phyloP scores from a whole-genome alignment of 2,888 invertebrate species.

The Acleris literana region DNA sequence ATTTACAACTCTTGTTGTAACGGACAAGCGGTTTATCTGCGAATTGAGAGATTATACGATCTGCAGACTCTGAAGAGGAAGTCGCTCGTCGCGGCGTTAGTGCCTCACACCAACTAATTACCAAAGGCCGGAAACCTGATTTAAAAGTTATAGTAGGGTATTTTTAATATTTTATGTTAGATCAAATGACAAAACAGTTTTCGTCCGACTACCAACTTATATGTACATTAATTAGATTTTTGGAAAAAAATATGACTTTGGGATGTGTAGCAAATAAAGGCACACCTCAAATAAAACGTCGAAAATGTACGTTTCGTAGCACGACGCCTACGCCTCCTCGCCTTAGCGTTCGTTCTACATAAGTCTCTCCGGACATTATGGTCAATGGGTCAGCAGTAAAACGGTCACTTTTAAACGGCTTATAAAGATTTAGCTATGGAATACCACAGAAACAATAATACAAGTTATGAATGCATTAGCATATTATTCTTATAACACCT shows the following conservation, averaged over 20 bases:
- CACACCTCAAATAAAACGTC: background rate
- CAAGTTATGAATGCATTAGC: constrained; percentile 19
- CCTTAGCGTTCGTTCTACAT: constrained; percentile 15
- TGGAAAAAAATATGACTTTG: too few species aligned
- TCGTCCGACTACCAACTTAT: too few species aligned
- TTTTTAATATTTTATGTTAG: background rate
- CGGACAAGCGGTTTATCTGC: constrained; percentile 23
- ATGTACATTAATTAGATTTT: too few species aligned
- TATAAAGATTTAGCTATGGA: constrained; percentile 8
- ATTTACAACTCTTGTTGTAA: constrained; percentile 23
- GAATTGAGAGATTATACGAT: constrained; percentile 28
- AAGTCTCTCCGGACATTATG: background rate
- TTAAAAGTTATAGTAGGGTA: background rate
- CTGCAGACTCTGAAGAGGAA: constrained; percentile 15
- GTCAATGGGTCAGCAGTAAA: constrained; percentile 23
- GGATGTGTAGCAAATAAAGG: too few species aligned
- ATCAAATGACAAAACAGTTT: background rate
- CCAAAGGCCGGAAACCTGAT: background rate
- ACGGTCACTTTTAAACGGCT: background rate
- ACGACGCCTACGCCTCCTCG: constrained; percentile 14
- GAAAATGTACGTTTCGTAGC: constrained; percentile 7
- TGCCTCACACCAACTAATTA: background rate
- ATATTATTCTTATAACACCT: constrained; percentile 27
- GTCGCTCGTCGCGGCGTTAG: constrained; percentile 6
- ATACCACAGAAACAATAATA: constrained; percentile 9